phyloP scores from a whole-genome alignment of 2,888 invertebrate genomes.

The Teinopalpus imperialis region DNA sequence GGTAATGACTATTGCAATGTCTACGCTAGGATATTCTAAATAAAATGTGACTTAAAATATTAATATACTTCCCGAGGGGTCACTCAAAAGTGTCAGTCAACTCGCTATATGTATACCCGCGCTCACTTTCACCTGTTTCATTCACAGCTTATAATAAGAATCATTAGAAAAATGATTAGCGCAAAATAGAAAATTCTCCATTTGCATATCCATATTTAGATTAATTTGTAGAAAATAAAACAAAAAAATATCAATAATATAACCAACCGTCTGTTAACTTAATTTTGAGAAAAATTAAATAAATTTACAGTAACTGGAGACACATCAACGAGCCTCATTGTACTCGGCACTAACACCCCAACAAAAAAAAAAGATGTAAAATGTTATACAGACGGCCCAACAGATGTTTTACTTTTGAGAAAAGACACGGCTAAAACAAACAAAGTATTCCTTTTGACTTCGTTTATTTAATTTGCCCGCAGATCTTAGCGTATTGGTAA shows the following conservation, averaged over 20 bases:
- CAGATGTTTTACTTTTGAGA: conserved; percentile 26
- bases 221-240: too few relatives aligned
- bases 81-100: too few relatives aligned
- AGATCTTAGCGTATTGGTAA: conserved; percentile 24
- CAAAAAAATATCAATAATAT: too few relatives aligned
- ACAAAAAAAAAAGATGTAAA: conserved; percentile 23
- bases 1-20: too few relatives aligned
- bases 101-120: neutral
- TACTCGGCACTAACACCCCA: conserved; percentile 2
- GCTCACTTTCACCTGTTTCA: conserved; percentile 14
- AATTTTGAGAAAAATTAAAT: conserved; percentile 1
- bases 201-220: neutral
- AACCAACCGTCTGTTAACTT: too few relatives aligned
- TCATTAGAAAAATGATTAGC: conserved; percentile 2
- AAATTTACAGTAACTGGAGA: conserved; percentile 13
- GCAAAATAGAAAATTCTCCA: neutral
- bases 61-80: too few relatives aligned
- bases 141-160: conserved; percentile 5
- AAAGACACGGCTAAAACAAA: conserved; percentile 22
- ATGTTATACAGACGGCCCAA: conserved; percentile 19
- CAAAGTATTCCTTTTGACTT: conserved; percentile 21
- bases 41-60: too few relatives aligned
- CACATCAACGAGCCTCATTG: conserved; percentile 14
- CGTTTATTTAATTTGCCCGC: conserved; percentile 26
- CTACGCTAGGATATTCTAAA: too few relatives aligned